Evolutionary conservation across 2,797 vertebrate genomes (phyloP).

Genomic region (Notolabrus celidotus): DNA sequence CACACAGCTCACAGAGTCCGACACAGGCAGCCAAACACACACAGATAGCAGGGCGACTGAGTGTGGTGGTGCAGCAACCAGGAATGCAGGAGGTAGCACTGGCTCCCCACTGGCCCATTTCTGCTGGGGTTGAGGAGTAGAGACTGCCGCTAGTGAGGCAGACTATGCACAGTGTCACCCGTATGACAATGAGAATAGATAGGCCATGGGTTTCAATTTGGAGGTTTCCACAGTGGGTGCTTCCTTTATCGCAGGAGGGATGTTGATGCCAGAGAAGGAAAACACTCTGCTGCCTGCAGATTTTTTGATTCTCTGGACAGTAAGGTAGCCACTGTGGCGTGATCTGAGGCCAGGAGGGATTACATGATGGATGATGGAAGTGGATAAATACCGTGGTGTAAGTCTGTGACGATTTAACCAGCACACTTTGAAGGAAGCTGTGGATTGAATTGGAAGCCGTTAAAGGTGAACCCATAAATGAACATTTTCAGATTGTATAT

Average conservation of each 20-base stretch:
- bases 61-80: conserved; percentile 29
- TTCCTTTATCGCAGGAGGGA: conserved; percentile 45
- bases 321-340: conserved; percentile 17
- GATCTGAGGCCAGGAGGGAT: conserved; percentile 46
- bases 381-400: conserved; percentile 27
- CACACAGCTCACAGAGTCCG: not conserved
- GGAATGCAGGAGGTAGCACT: conserved; percentile 3
- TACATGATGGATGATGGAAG: conserved; percentile 49
- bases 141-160: conserved; percentile 28
- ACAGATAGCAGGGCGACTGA: conserved; percentile 38
- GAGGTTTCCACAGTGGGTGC: conserved; percentile 64
- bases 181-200: conserved; percentile 57
- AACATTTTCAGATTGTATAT: not conserved
- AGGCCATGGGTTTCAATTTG: conserved; percentile 65
- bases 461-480: not conserved
- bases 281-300: conserved; percentile 34
- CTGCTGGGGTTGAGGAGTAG: conserved; percentile 6
- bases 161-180: conserved; percentile 36
- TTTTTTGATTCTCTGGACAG: conserved; percentile 45
- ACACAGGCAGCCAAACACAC: conserved; percentile 11
- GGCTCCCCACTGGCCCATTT: conserved; percentile 29
- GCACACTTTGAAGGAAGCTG: conserved; percentile 4
- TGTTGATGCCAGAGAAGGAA: conserved; percentile 35
- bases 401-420: conserved; percentile 22
- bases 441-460: not conserved